Percentiles rank a stretch among this genome's conserved stretches.
These are phyloP conservation scores for Dromiciops gliroides DNA, from an alignment of 2,113 vertebrate genomes.

Conservation along the genomic window DNA sequence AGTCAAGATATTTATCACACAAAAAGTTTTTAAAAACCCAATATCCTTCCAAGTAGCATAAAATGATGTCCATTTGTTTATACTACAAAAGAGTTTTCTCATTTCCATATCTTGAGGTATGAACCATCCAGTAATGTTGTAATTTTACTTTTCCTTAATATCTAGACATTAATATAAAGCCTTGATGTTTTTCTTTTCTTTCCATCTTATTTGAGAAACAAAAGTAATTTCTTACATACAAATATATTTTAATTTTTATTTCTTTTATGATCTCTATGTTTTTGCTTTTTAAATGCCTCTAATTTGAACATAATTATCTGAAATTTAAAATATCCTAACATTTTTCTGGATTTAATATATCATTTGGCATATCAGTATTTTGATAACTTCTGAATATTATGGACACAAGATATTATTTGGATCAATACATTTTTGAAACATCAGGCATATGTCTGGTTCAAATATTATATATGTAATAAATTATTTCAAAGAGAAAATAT, in stretches of 20 bases:
- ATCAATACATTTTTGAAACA: neutral
- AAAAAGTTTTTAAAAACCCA: slow-evolving; percentile 26
- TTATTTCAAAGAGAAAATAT: neutral
- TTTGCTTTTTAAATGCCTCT: slow-evolving; percentile 26
- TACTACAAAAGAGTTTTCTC: neutral
- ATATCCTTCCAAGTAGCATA: neutral
- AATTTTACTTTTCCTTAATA: neutral
- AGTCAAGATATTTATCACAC: neutral
- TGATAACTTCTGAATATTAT: neutral
- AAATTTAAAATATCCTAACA: slow-evolving; percentile 22
- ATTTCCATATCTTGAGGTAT: slow-evolving; percentile 20
- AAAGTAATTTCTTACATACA: neutral
- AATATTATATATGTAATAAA: neutral
- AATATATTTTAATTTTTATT: neutral
- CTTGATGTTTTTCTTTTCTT: neutral
- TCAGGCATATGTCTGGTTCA: neutral
- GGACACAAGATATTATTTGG: neutral
- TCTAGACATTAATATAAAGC: slow-evolving; percentile 6
- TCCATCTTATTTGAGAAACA: slow-evolving; percentile 11
- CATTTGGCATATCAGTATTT: neutral
- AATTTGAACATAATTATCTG: neutral
- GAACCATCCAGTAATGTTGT: slow-evolving; percentile 23
- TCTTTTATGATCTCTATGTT: slow-evolving; percentile 3
- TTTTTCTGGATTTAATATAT: neutral
- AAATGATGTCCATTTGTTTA: slow-evolving; percentile 26